Base-by-base conservation (phyloP, 2,797 vertebrate genomes). In the Danio choprae region DNA sequence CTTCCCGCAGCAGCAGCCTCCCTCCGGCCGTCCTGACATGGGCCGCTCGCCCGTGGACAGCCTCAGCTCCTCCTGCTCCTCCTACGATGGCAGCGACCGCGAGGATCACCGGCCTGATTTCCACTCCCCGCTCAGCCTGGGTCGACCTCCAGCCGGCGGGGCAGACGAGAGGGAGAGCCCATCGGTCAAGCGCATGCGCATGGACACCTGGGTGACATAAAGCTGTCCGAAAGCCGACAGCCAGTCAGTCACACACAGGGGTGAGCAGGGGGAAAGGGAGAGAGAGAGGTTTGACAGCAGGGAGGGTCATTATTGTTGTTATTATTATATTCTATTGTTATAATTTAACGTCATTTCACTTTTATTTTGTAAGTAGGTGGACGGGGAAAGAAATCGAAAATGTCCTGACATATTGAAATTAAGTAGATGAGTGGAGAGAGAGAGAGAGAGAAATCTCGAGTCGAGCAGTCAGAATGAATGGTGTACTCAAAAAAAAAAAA, bases 171-270 rank as follows among this genome's bases (percentile, higher is more conserved):
- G 96, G 43, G 96, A 98, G 90, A 98, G 96, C 83, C 97, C 98
- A 0, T 96, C 97, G 0, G 96, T 98, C 87, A 99, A 99, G 91
- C 97, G 98, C 36, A 95, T 99, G 96, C 94, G 98, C 89, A 98
- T 99, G 96, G 97, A 99, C 90, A 91, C 97, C 0, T 99, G 98
- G 98, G 98, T 99, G 92, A 99, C 98, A 95, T 99, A 98, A 93
- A 89, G 87, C 3, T 12, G 68, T 82, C 80, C 4, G 74, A 59
- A 68, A 70, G 64, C 38, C 29, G 58, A 53, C 56, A 75, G 84
- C 76, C 40, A 58, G 64, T 85, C 83, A 73, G 48, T 84, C 84
- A 73, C 88, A 63, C 44, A 56, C 88, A 88, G 89, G 86, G 77
- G 81, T 80, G 88, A 65, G 65, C 20, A 68, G 67, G 56, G 58